These are phyloP conservation scores for Drosophila mimetica DNA, from an alignment of 2,888 invertebrate species.

Conservation along the genomic window DNA sequence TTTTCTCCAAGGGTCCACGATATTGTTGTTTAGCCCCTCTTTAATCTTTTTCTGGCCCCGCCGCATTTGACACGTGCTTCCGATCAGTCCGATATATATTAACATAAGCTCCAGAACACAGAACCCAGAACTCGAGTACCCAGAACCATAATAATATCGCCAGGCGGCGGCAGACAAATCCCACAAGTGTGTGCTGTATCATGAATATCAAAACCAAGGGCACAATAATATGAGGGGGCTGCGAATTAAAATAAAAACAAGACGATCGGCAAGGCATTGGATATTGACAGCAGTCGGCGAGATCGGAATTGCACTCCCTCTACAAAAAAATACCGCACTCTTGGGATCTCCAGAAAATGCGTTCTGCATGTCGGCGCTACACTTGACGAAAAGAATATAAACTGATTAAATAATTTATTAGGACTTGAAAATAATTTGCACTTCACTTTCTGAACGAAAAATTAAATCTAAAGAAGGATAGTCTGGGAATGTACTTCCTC, in stretches of 20 bases:
- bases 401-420: no score
- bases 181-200: conserved; percentile 74
- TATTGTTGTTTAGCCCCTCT: not conserved
- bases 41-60: conserved; percentile 24
- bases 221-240: not conserved
- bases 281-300: conserved; percentile 20
- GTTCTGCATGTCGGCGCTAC: conserved; percentile 10
- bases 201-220: conserved; percentile 60
- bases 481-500: no score
- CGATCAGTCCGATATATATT: conserved; percentile 68
- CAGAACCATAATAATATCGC: conserved; percentile 21
- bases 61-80: conserved; percentile 84
- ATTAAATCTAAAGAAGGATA: no score
- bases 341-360: not conserved
- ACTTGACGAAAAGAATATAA: conserved; percentile 2
- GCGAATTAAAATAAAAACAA: not conserved
- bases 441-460: no score
- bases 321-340: not conserved
- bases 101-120: conserved; percentile 55
- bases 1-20: not conserved
- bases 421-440: no score
- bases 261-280: not conserved
- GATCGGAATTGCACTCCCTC: conserved; percentile 1
- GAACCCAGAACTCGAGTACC: conserved; percentile 13
- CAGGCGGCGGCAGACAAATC: conserved; percentile 59